A percentile compares a stretch with the other conserved stretches of the same genome.
Conservation (phyloP, 2,888 invertebrate species). For the Tachystola acroxantha region DNA sequence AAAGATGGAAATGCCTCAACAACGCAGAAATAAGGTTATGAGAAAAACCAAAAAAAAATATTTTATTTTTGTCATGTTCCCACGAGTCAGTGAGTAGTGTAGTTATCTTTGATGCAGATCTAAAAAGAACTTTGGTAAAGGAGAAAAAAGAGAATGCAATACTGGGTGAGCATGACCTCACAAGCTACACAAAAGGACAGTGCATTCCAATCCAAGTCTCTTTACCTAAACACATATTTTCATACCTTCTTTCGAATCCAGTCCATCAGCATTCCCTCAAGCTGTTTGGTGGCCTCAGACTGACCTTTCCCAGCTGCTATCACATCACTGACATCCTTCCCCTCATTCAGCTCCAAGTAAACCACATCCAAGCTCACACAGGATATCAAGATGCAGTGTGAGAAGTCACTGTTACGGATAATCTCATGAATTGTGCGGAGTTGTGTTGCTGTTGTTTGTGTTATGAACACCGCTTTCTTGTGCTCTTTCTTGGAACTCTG, state of each 20-base stretch:
- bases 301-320: slow-evolving; percentile 47
- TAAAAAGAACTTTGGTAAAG: too few relatives aligned
- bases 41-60: too few relatives aligned
- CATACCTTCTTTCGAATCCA: slow-evolving; percentile 80
- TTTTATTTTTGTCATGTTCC: too few relatives aligned
- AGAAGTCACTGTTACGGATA: slow-evolving; percentile 78
- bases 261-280: slow-evolving; percentile 46
- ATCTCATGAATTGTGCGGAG: slow-evolving; percentile 78
- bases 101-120: too few relatives aligned
- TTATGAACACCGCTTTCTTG: slow-evolving; percentile 76
- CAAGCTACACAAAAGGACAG: too few relatives aligned
- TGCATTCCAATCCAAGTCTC: too few relatives aligned
- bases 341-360: slow-evolving; percentile 59
- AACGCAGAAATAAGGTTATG: too few relatives aligned
- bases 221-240: too few relatives aligned
- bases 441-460: slow-evolving; percentile 73
- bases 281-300: slow-evolving; percentile 45
- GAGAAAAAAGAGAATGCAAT: too few relatives aligned
- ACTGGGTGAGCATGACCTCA: too few relatives aligned
- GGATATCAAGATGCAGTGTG: slow-evolving; percentile 79
- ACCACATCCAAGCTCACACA: slow-evolving; percentile 76
- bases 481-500: slow-evolving; percentile 52
- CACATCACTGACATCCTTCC: slow-evolving; percentile 52
- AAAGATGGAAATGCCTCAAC: too few relatives aligned
- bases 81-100: too few relatives aligned